phyloP scores from a whole-genome alignment of 1,140 invertebrate genomes.

The Pseudomyrmex gracilis region DNA sequence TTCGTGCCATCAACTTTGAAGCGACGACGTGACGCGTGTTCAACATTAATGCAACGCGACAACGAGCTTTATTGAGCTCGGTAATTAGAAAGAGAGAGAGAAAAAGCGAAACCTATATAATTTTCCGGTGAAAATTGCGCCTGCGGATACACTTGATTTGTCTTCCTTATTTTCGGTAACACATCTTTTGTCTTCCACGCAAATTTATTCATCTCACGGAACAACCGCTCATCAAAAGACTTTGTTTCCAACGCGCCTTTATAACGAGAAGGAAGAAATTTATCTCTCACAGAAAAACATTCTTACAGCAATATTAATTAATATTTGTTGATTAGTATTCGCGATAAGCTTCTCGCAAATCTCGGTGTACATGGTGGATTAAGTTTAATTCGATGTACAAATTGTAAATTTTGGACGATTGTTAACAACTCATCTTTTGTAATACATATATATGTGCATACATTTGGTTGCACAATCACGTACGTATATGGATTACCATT shows the following conservation, averaged over 20 bases:
- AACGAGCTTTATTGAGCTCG: neutral
- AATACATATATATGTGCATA: neutral
- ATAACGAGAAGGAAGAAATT: neutral
- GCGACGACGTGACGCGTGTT: neutral
- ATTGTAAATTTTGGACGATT: neutral
- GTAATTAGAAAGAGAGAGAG: neutral
- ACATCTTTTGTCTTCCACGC: neutral
- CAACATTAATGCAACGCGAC: slow-evolving; percentile 10
- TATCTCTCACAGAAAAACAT: neutral
- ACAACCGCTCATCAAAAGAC: neutral
- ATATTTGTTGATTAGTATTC: too few species aligned
- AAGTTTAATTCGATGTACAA: neutral
- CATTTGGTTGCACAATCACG: neutral
- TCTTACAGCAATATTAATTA: slow-evolving; percentile 21
- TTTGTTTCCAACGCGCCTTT: neutral
- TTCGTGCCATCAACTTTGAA: slow-evolving; percentile 32
- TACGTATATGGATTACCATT: neutral
- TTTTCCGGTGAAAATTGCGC: slow-evolving; percentile 12
- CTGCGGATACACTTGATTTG: slow-evolving; percentile 4
- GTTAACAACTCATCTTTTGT: neutral
- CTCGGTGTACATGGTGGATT: neutral
- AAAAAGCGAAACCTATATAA: neutral
- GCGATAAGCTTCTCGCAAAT: neutral
- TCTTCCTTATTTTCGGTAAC: neutral
- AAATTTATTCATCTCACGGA: slow-evolving; percentile 30